Evolutionary conservation across 1,140 invertebrate genomes (phyloP).

Genomic region (Pseudachorutes palmiensis): DNA sequence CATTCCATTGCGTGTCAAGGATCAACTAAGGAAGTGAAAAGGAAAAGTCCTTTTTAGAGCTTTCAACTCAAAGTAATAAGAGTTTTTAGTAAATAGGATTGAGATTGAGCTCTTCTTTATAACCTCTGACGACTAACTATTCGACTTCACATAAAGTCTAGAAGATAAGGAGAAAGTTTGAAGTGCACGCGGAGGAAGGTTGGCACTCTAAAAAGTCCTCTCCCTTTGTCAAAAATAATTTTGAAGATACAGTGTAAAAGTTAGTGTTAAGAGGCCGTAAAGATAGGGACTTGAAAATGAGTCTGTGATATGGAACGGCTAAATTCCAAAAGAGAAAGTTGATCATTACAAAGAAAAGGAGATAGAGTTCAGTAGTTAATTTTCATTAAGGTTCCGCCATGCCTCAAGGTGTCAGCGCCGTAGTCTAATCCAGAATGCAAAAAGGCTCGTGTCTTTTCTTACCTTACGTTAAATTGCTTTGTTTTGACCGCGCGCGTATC

Average conservation of each 20-base stretch:
- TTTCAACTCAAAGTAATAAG: background rate
- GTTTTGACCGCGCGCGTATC: too few species aligned
- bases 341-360: background rate
- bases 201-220: background rate
- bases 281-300: background rate
- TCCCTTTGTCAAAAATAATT: background rate
- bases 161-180: background rate
- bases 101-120: background rate
- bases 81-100: conserved; percentile 1
- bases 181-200: background rate
- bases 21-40: background rate
- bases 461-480: too few species aligned
- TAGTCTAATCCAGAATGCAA: too few species aligned
- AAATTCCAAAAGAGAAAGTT: background rate
- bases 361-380: background rate
- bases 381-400: background rate
- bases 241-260: background rate
- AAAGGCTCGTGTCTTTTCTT: too few species aligned
- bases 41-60: background rate
- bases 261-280: background rate
- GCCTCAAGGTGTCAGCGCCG: too few species aligned
- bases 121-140: background rate
- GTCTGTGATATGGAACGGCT: background rate
- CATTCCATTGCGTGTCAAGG: conserved; percentile 1
- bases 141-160: background rate